Base-by-base conservation (phyloP, 2,888 invertebrate genomes). In the Crematogaster levior region DNA sequence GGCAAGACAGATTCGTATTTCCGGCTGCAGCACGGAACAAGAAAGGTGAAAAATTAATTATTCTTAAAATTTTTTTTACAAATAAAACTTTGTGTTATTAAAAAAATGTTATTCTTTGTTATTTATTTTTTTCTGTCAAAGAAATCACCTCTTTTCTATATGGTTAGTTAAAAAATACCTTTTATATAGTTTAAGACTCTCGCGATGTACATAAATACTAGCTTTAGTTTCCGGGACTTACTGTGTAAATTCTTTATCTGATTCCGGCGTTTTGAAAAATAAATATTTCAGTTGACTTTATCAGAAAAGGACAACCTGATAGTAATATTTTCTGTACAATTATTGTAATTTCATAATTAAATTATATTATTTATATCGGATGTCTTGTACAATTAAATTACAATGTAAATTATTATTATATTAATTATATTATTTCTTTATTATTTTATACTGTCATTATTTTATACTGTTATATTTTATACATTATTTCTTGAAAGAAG, bases 21-120 rank as follows among this genome's bases (percentile, higher is more conserved):
- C 93, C 94, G 95, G 18, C 89, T 94, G 94, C 40, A 80, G 81
- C n/a, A 91, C 91, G 34, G 95, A 94, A 91, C 46, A 92, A 93
- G 68, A 93, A 91, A 30, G 94, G 95, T 70, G 91, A 90, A 87
- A 81, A n/a, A 30, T 48, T 1, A 9, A 43, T 43, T 43, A 24
- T 27, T 27, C 18, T 9, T 6, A 4, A 24, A 18, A 24, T 9
- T 0, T 21, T 24, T 18, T 65, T 43, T 15, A 1, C 0, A 63
- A 27, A 43, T 18, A 24, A 40, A 63, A 27, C 18, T 4, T 27
- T 9, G 21, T 9, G 2, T 27, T 5, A 3, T 34, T 34, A 3
- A 43, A 43, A 43, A 5, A 63, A 15, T 21, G 21, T 63, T 27
- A 18, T 0, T 18, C 9, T 15, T 21, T 10, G 1, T 46, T 51